These are phyloP conservation scores for Diarsia rubi DNA, from an alignment of 2,888 invertebrate genomes.

Conservation along the genomic window DNA sequence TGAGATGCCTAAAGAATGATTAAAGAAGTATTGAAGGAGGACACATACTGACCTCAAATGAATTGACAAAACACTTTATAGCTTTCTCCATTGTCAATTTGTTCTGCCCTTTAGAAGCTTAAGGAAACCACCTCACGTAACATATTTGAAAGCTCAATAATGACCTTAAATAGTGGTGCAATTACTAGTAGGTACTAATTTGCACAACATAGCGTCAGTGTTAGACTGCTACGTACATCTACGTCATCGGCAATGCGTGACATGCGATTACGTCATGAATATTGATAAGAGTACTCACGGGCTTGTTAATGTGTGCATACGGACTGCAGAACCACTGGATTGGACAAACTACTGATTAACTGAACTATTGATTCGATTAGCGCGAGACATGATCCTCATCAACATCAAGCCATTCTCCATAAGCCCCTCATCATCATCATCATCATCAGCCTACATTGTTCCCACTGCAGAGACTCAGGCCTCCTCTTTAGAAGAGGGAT, in stretches of 20 bases:
- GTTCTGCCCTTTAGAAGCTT: background rate
- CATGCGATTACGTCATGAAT: conserved; percentile 54
- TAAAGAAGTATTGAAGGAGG: too few species aligned
- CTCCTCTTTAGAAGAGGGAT: too few species aligned
- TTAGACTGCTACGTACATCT: background rate
- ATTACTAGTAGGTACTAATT: conserved; percentile 10
- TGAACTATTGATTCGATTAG: conserved; percentile 1
- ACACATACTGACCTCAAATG: too few species aligned
- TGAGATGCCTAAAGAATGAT: too few species aligned
- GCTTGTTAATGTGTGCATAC: conserved; percentile 54
- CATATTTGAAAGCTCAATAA: background rate
- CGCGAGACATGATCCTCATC: background rate
- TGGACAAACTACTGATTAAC: conserved; percentile 32
- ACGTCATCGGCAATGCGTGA: conserved; percentile 32
- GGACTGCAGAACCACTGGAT: conserved; percentile 27
- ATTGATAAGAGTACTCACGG: conserved; percentile 43
- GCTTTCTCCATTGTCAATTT: background rate
- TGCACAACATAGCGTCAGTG: background rate
- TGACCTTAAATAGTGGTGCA: background rate
- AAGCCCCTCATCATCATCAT: too few species aligned
- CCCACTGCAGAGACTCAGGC: too few species aligned
- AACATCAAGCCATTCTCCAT: background rate
- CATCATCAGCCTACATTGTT: too few species aligned
- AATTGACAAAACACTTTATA: too few species aligned
- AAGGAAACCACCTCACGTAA: background rate